These are phyloP conservation scores for Venustoraphidia nigricollis DNA, from an alignment of 2,888 invertebrate genomes.

Conservation along the genomic window DNA sequence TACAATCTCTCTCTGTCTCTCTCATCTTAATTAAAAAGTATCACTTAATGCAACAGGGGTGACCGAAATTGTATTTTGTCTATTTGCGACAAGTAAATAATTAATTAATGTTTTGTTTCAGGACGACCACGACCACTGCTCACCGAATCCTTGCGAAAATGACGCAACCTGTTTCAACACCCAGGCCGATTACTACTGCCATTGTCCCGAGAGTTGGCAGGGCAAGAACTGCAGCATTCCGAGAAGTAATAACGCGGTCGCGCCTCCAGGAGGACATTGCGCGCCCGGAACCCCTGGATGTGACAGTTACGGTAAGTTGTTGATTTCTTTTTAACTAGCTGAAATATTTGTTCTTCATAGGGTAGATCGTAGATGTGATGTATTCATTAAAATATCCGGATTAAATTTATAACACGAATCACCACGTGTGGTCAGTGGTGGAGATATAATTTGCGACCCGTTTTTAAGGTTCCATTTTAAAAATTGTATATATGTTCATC, in stretches of 20 bases:
- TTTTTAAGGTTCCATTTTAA: no score
- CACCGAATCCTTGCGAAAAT: slow-evolving; percentile 74
- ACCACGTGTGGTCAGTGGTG: no score
- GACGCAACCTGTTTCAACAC: slow-evolving; percentile 77
- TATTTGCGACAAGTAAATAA: not conserved
- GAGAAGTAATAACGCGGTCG: slow-evolving; percentile 14
- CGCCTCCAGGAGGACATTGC: not conserved
- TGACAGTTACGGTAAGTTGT: slow-evolving; percentile 27
- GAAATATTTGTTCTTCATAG: no score
- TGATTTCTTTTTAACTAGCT: not conserved
- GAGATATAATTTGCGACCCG: no score
- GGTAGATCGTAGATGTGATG: no score
- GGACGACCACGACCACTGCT: slow-evolving; percentile 82
- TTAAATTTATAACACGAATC: no score
- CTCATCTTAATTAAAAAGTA: no score
- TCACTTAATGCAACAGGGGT: not conserved
- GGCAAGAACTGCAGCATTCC: slow-evolving; percentile 63
- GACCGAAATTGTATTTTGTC: no score
- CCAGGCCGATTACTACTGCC: slow-evolving; percentile 80
- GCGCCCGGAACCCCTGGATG: slow-evolving; percentile 19
- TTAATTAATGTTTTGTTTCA: slow-evolving; percentile 24
- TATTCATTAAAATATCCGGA: no score
- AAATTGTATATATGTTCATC: no score
- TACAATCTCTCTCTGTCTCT: no score
- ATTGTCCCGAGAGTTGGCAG: slow-evolving; percentile 75